phyloP scores from a whole-genome alignment of 2,888 invertebrate species.

The Miltochrista miniata region DNA sequence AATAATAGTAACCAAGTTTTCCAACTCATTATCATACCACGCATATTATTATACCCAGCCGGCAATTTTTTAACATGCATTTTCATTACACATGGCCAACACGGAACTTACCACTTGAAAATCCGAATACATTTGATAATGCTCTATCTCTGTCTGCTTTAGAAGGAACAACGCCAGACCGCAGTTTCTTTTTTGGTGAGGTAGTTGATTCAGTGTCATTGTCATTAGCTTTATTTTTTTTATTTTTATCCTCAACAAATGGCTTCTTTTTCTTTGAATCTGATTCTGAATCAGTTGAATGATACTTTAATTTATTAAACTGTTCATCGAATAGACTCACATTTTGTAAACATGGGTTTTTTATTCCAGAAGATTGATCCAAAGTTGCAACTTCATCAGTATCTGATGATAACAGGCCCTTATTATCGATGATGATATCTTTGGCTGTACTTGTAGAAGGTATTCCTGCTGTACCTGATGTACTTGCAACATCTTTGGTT shows the following conservation, averaged over 20 bases:
- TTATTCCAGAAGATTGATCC: constrained; percentile 13
- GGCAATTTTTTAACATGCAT: not conserved
- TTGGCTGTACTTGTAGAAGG: constrained; percentile 24
- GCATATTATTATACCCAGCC: not conserved
- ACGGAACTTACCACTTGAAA: constrained; percentile 66
- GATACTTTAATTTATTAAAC: constrained; percentile 49
- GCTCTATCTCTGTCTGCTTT: constrained; percentile 51
- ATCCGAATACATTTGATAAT: constrained; percentile 68
- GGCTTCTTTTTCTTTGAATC: constrained; percentile 26
- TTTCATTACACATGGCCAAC: constrained; percentile 8
- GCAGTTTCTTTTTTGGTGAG: constrained; percentile 19
- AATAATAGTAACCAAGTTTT: not conserved
- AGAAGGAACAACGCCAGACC: constrained; percentile 14
- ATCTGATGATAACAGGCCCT: not conserved
- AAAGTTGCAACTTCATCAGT: not conserved
- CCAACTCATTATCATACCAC: not conserved
- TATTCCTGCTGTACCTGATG: constrained; percentile 5
- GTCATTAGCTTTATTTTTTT: constrained; percentile 26
- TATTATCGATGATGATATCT: not conserved
- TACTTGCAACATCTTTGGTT: not conserved
- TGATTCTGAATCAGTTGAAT: constrained; percentile 48
- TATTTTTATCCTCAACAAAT: constrained; percentile 11
- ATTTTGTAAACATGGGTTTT: constrained; percentile 65
- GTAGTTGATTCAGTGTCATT: constrained; percentile 33
- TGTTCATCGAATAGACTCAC: constrained; percentile 64